Evolutionary conservation across 2,888 invertebrate genomes (phyloP), one percentile per base, ranked within the genome.

Genomic region (Lampropteryx suffumata): DNA sequence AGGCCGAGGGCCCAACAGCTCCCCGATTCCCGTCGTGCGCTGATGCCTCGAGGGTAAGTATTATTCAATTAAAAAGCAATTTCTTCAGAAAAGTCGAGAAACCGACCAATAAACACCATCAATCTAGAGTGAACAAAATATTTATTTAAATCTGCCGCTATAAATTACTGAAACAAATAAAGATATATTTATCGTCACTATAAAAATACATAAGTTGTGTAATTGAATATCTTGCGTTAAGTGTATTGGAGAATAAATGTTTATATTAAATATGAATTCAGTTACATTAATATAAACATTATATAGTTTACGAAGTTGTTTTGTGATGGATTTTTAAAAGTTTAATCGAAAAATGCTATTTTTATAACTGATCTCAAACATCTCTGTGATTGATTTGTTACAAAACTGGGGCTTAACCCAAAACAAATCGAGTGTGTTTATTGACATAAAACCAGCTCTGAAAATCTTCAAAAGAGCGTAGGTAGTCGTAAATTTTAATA

Each of bases 41-140:
- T 67, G n/a, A n/a, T n/a, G 82, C 84, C 80, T 79, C 70, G 73
- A 75, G 73, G 88, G 90, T 86, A 86, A 90, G 90, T 85, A 84
- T 86, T 71, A 89, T 88, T 87, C 75, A 81, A 88, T 90, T 89
- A 88, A 86, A 87, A 89, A 87, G 84, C 87, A 89, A 89, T 89
- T 83, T 87, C 79, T 80, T 67, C 71, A 62, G 76, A 76, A 73
- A 75, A 79, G 71, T 79, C 66, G 65, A 54, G 69, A 65, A 71
- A 54, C 55, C 46, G 9, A 35, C 67, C 69, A 60, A 64, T 65
- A 64, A 55, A 66, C 69, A 67, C 64, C 49, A 60, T 55, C 59
- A 68, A 60, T 61, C 55, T 52, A 50, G 59, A 32, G 36, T 30
- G 28, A 24, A 30, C 34, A 49, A 50, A 55, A 27, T 30, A 37